Percentiles rank a stretch among this genome's conserved stretches.
These are phyloP conservation scores for Hydrophis major DNA, from an alignment of 2,797 vertebrate species.

Conservation along the genomic window DNA sequence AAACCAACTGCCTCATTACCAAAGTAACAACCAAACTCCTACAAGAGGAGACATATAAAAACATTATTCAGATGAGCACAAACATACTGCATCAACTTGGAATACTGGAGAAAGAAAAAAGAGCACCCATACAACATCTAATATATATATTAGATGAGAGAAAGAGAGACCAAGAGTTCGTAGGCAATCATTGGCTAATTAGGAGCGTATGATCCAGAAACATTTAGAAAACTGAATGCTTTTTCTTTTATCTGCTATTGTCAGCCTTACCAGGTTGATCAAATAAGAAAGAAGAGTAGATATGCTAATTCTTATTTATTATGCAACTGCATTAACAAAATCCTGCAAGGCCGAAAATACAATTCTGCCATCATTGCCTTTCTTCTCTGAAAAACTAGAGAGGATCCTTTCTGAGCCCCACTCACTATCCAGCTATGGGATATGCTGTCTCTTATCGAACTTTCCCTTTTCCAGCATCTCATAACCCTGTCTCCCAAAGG, in stretches of 20 bases:
- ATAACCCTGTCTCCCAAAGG: neutral
- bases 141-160: too few species aligned
- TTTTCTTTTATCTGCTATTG: neutral
- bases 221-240: neutral
- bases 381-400: neutral
- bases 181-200: neutral
- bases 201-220: neutral
- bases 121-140: neutral
- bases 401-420: neutral
- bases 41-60: neutral
- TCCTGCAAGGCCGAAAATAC: neutral
- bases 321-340: neutral
- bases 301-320: neutral
- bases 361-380: neutral
- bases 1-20: neutral
- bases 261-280: neutral
- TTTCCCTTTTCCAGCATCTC: neutral
- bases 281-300: neutral
- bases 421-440: neutral
- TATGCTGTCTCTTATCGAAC: neutral
- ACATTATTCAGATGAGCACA: neutral
- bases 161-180: neutral
- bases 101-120: neutral
- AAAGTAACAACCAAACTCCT: neutral
- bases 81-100: neutral